Evolutionary conservation across 2,888 invertebrate genomes (phyloP).

Genomic region (Craniophora ligustri): DNA sequence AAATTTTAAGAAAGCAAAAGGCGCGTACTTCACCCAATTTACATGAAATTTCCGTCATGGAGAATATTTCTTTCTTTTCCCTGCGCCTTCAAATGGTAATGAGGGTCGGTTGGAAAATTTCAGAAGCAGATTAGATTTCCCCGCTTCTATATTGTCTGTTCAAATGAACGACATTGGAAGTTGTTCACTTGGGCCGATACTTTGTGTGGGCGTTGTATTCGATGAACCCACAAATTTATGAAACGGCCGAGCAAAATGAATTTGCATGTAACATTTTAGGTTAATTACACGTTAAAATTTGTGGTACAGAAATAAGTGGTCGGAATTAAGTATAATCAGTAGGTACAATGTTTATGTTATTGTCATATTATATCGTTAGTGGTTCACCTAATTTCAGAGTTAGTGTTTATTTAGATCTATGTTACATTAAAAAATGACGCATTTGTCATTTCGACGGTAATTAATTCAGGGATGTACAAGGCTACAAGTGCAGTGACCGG

Average conservation of each 20-base stretch:
- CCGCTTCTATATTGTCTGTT: slow-evolving; percentile 67
- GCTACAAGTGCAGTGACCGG: no score
- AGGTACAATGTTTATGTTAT: slow-evolving; percentile 8
- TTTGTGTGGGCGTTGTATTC: slow-evolving; percentile 41
- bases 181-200: slow-evolving; percentile 56
- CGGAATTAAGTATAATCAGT: slow-evolving; percentile 15
- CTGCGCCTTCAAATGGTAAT: slow-evolving; percentile 80
- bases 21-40: slow-evolving; percentile 78
- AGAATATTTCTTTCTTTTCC: slow-evolving; percentile 76
- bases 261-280: slow-evolving; percentile 9
- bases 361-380: slow-evolving; percentile 8
- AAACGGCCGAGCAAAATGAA: slow-evolving; percentile 9
- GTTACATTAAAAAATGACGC: no score
- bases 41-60: slow-evolving; percentile 82
- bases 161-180: slow-evolving; percentile 62
- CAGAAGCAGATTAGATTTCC: slow-evolving; percentile 79
- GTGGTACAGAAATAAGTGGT: slow-evolving; percentile 3
- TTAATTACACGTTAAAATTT: slow-evolving; percentile 24
- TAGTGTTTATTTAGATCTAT: not conserved
- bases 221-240: slow-evolving; percentile 24
- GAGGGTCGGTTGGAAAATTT: slow-evolving; percentile 80
- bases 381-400: not conserved
- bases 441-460: no score
- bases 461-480: no score
- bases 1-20: slow-evolving; percentile 74